Conservation (phyloP, 2,888 invertebrate genomes). For the Chromoteleia sp. region DNA sequence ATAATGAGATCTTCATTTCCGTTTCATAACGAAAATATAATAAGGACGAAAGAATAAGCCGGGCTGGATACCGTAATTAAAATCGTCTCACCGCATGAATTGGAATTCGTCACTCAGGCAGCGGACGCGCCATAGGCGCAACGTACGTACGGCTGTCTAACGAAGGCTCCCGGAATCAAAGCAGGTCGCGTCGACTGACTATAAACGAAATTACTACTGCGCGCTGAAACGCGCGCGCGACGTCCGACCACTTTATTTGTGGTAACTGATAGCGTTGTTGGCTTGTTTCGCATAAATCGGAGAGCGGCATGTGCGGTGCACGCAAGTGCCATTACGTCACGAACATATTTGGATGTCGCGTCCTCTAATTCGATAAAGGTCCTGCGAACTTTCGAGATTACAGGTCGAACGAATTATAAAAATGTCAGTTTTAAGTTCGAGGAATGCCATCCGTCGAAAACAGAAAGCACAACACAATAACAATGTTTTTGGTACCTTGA, state of each 20-base stretch:
- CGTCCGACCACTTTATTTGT: conserved; percentile 62
- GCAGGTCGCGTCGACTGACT: conserved; percentile 58
- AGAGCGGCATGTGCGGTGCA: conserved; percentile 25
- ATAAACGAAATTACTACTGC: conserved; percentile 69
- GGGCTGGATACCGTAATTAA: conserved; percentile 41
- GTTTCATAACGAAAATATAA: conserved; percentile 18
- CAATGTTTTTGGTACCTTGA: no score
- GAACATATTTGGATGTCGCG: conserved; percentile 19
- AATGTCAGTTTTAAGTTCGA: no score
- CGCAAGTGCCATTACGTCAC: conserved; percentile 45
- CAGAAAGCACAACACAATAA: no score
- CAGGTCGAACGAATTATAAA: no score
- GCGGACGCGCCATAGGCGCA: conserved; percentile 1
- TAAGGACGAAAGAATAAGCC: conserved; percentile 18
- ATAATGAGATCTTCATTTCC: conserved; percentile 19
- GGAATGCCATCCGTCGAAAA: no score
- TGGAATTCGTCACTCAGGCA: conserved; percentile 30
- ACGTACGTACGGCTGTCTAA: conserved; percentile 28
- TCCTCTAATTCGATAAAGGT: conserved; percentile 20
- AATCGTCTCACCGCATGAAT: conserved; percentile 31
- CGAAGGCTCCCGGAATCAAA: conserved; percentile 53
- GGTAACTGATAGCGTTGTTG: conserved; percentile 57
- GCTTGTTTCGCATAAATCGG: conserved; percentile 50
- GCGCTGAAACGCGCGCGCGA: conserved; percentile 56
- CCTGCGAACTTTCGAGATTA: neutral